phyloP scores from a whole-genome alignment of 2,797 vertebrate species.

The Anabacerthia variegaticeps region DNA sequence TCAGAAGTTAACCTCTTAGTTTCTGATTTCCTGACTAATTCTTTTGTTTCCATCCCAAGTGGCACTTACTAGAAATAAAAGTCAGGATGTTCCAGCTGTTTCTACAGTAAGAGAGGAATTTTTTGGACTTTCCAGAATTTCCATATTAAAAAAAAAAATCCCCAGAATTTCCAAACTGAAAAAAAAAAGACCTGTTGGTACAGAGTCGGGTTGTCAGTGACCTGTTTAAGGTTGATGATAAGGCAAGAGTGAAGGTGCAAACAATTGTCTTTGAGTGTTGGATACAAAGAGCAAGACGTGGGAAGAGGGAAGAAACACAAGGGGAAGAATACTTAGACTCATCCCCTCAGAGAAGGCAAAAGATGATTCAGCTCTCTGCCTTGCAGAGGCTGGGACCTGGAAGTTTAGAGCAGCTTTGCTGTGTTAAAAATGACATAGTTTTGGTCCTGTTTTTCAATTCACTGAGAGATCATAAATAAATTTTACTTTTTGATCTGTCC shows the following conservation, averaged over 20 bases:
- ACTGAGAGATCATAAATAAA: neutral
- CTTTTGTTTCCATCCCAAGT: neutral
- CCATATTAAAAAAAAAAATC: neutral
- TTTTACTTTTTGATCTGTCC: neutral
- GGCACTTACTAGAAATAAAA: neutral
- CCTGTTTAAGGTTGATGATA: neutral
- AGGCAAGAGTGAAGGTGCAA: neutral
- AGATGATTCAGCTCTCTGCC: neutral
- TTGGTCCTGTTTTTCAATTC: neutral
- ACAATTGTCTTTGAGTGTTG: neutral
- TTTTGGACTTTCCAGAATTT: conserved; percentile 15
- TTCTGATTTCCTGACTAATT: neutral
- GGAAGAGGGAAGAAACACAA: neutral
- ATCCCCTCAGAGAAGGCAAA: neutral
- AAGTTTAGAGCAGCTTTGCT: neutral
- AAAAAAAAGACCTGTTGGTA: neutral
- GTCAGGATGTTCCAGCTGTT: neutral
- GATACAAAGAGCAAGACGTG: neutral
- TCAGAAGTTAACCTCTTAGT: conserved; percentile 34
- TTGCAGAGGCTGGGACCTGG: neutral
- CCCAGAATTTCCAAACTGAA: neutral
- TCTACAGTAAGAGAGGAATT: neutral
- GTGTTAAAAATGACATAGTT: neutral
- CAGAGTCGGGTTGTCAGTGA: neutral
- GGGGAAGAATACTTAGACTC: neutral